Evolutionary conservation across 1,140 invertebrate genomes (phyloP), one percentile per base, ranked within the genome.

Genomic region (Brachionus calyciflorus): DNA sequence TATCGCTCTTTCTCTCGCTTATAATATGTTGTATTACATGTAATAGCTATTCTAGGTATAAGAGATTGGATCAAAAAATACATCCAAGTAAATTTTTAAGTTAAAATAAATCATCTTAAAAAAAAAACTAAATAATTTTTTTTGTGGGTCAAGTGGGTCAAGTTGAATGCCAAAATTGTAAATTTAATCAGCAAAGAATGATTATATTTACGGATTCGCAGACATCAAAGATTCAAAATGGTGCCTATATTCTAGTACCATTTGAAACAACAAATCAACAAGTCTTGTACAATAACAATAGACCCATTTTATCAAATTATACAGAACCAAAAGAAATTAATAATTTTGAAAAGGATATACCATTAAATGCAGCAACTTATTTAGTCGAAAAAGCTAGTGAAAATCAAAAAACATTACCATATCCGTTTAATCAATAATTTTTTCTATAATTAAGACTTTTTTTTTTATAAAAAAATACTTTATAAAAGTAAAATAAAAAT

Each of bases 171-270:
- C 28, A 37, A 37, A 33, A 60, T 7, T 60, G 55, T 37, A 37
- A 37, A 37, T 17, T 33, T 17, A 60, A 60, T 60, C 55, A 26
- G 12, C 55, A 28, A 2, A 33, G 33, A 17, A 60, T 60, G 55
- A 33, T 60, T 17, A 60, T 60, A 21, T 60, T 60, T 37, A 60
- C 55, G 19, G 55, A 60, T 17, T 37, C 33, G 14, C 55, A 60
- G 17, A 37, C 28, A 14, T 33, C 55, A 33, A 33, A 37, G 37
- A 33, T 60, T n/a, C 55, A 60, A 60, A 60, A 60, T 60, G 55
- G 55, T 1, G 55, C 55, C 30, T 60, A 60, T 60, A 33, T 60
- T 60, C 30, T 60, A 17, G 55, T 60, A 14, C 55, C 55, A 37
- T 60, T 60, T 19, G 55, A 60, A 14, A 17, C 55, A 17, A 10